Evolutionary conservation across 2,797 vertebrate species (phyloP), one percentile per base, ranked within the genome.

Genomic region (Bufotes viridis): DNA sequence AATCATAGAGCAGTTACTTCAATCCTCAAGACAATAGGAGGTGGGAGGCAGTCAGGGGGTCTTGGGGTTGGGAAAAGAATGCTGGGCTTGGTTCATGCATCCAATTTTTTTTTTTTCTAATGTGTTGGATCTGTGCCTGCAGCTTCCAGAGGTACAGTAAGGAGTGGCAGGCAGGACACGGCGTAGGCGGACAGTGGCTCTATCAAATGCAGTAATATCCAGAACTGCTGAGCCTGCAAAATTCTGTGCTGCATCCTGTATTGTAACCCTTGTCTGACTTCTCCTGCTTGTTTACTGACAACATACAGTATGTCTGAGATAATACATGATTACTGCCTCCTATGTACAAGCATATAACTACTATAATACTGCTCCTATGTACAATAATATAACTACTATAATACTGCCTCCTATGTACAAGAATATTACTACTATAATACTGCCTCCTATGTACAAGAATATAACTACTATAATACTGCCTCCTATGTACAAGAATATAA

Each of bases 141-240:
- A 55, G 65, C 24, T 63, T 85, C 24, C 57, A 84, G 82, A 81
- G 87, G 82, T 87, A 67, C 79, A 82, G 34, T 55, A 74, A 88
- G 87, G 87, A 88, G 87, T 75, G 87, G 53, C 42, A 22, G 76
- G 76, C 26, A 42, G 87, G 53, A 87, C 74, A 78, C 18, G 57
- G 78, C 34, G 78, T 74, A 70, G 87, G 87, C 63, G 67, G 87
- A 85, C 57, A 57, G 18, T 13, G 42, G 29, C 74, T 60, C 49
- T 26, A 74, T 81, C 85, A 74, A n/a, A 67, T 49, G 20, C 24
- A 57, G 1, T 60, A n/a, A 57, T 58, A 78, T 78, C 76, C 76
- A 58, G 55, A 58, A 8, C 24, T 74, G 51, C 82, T 88, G 82
- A 88, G 82, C 63, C 67, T 81, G 83, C 87, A 75, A 0, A 75